These are phyloP conservation scores for Thunnus thynnus DNA, from an alignment of 2,113 vertebrate species.

Conservation along the genomic window DNA sequence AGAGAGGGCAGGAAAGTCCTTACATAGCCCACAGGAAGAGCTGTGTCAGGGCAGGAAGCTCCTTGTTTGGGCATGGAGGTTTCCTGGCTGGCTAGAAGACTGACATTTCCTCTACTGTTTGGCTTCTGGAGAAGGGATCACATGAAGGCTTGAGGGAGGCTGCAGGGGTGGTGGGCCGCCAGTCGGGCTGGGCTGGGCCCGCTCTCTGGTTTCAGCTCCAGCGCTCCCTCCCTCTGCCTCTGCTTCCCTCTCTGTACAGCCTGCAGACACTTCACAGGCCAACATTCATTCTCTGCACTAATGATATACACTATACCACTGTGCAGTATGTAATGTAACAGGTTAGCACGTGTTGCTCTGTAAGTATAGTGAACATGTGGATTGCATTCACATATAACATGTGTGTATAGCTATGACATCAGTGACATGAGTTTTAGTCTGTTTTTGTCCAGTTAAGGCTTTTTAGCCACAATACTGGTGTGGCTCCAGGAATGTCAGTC, in stretches of 20 bases:
- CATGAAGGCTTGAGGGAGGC: constrained; percentile 82
- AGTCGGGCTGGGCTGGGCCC: constrained; percentile 65
- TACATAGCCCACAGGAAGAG: constrained; percentile 89
- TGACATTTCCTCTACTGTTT: constrained; percentile 86
- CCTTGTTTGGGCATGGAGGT: constrained; percentile 87
- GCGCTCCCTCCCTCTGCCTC: constrained; percentile 30
- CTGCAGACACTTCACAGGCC: constrained; percentile 62
- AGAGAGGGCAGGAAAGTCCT: constrained; percentile 85
- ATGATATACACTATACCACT: constrained; percentile 28
- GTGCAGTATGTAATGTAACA: constrained; percentile 37
- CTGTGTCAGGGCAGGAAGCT: constrained; percentile 86
- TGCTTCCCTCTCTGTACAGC: constrained; percentile 48
- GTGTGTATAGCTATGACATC: no score
- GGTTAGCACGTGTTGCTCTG: constrained; percentile 26
- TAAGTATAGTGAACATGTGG: constrained; percentile 15
- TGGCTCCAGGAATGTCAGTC: no score
- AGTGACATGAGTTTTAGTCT: no score
- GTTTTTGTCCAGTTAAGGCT: no score
- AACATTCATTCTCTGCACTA: constrained; percentile 46
- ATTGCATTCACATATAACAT: no score
- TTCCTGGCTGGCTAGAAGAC: constrained; percentile 83
- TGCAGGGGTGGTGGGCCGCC: constrained; percentile 73
- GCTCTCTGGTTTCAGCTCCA: constrained; percentile 75
- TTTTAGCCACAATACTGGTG: no score
- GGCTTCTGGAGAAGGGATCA: constrained; percentile 83